Percentiles rank a stretch among this genome's conserved stretches.
These are phyloP conservation scores for Gracilinanus agilis DNA, from an alignment of 2,113 vertebrate genomes.

Conservation along the genomic window DNA sequence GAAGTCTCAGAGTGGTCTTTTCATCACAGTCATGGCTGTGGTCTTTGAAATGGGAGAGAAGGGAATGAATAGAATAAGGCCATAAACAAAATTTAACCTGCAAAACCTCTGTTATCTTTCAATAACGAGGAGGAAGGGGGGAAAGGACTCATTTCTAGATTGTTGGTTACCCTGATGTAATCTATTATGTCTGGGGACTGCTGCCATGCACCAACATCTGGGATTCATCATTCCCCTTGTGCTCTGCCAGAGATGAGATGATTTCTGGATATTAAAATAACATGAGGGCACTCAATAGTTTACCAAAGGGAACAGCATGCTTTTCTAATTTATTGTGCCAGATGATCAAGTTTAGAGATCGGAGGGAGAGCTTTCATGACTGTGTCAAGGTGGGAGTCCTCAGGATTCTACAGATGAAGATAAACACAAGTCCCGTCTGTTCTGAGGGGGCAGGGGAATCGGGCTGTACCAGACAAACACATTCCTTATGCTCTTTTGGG, in stretches of 20 bases:
- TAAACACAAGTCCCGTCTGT: not conserved
- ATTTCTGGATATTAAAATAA: conserved; percentile 61
- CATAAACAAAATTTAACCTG: not conserved
- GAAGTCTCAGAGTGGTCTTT: not conserved
- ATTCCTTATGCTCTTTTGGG: not conserved
- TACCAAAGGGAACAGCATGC: conserved; percentile 60
- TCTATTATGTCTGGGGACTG: conserved; percentile 53
- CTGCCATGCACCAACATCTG: conserved; percentile 72
- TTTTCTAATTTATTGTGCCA: conserved; percentile 46
- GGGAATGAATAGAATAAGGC: not conserved
- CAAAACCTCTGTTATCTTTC: not conserved
- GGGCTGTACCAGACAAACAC: conserved; percentile 7
- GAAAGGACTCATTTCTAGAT: not conserved
- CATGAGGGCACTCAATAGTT: conserved; percentile 18
- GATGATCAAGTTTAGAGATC: conserved; percentile 44
- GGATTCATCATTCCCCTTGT: conserved; percentile 63
- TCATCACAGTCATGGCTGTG: not conserved
- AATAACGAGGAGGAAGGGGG: not conserved
- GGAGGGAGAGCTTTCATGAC: conserved; percentile 51
- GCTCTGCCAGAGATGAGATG: conserved; percentile 54
- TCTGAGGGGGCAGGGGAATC: not conserved
- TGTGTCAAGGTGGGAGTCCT: conserved; percentile 18
- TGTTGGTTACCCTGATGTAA: conserved; percentile 41
- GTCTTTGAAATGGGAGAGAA: not conserved
- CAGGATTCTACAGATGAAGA: not conserved